Base-by-base conservation (phyloP, 2,797 vertebrate genomes). In the Molossus alvarezi region DNA sequence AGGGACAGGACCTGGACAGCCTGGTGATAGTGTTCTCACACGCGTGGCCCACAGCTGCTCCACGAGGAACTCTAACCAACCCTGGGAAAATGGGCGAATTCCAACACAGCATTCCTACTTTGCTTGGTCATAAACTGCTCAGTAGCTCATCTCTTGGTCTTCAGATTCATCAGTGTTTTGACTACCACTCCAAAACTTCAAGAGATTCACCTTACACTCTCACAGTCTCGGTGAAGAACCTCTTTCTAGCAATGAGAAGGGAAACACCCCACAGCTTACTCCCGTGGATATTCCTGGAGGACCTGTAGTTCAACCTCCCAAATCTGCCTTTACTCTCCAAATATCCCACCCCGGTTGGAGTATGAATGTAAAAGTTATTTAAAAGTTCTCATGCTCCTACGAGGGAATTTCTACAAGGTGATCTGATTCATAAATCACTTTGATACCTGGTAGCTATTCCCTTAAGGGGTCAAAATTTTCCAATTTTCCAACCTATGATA, bases 371-470 rank as follows among this genome's bases (percentile, higher is more conserved):
- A 29, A 29, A 53, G 18, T 48, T 48, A 85, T 7, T 45, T 77
- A 76, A 55, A 18, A 75, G 27, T n/a, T 77, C 62, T 88, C 33
- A 37, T 51, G 55, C 15, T 92, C 27, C 57, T 81, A 58, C 58
- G 53, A 62, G 37, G 71, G 20, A 90, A 88, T 93, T 92, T 92
- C 64, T 88, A 81, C 13, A 65, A 84, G 21, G 53, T 71, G 25
- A 77, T 64, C 12, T 69, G n/a, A 33, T 55, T 90, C 41, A 77
- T 58, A 88, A 58, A 95, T 91, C 72, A 75, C 58, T 51, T 92
- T 87, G 58, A 27, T 88, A 62, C 60, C 57, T 80, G 77, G 73
- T 55, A 93, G 17, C 33, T 80, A 33, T 55, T 90, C 62, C 37
- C 81, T 67, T 58, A 48, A 64, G n/a, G 9, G 15, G 14, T 94